Percentiles rank a stretch among this genome's conserved stretches.
phyloP scores from a whole-genome alignment of 2,888 invertebrate genomes.

The Coenonympha arcania region DNA sequence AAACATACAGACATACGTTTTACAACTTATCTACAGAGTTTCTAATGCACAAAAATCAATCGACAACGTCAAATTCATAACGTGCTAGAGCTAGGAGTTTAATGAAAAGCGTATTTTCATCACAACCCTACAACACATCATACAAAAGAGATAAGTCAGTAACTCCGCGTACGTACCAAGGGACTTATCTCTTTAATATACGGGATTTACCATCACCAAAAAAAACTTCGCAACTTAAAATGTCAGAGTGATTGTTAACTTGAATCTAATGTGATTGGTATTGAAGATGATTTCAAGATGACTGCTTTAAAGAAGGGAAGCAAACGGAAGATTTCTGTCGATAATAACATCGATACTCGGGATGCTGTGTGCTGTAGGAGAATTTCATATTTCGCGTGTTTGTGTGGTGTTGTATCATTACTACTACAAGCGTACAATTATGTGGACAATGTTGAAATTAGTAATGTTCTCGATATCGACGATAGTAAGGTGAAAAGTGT shows the following conservation, averaged over 20 bases:
- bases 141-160: slow-evolving; percentile 43
- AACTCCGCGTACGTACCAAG: slow-evolving; percentile 21
- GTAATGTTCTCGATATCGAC: slow-evolving; percentile 35
- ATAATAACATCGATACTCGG: slow-evolving; percentile 3
- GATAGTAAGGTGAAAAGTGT: slow-evolving; percentile 35
- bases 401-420: slow-evolving; percentile 54
- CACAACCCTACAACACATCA: not conserved
- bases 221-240: not conserved
- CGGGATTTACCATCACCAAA: not conserved
- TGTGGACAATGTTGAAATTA: slow-evolving; percentile 33
- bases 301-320: slow-evolving; percentile 6
- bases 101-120: not conserved
- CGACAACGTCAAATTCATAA: too few species aligned
- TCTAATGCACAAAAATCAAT: not conserved
- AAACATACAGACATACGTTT: too few species aligned
- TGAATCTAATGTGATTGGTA: slow-evolving; percentile 2
- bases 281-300: slow-evolving; percentile 12
- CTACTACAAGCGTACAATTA: slow-evolving; percentile 55
- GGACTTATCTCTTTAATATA: slow-evolving; percentile 12
- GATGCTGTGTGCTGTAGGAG: slow-evolving; percentile 45
- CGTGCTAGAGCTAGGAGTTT: not conserved
- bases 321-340: slow-evolving; percentile 4
- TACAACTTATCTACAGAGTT: too few species aligned
- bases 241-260: not conserved
- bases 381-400: slow-evolving; percentile 54